These are phyloP conservation scores for Drosophila atripex DNA, from an alignment of 2,888 invertebrate species.

Conservation along the genomic window DNA sequence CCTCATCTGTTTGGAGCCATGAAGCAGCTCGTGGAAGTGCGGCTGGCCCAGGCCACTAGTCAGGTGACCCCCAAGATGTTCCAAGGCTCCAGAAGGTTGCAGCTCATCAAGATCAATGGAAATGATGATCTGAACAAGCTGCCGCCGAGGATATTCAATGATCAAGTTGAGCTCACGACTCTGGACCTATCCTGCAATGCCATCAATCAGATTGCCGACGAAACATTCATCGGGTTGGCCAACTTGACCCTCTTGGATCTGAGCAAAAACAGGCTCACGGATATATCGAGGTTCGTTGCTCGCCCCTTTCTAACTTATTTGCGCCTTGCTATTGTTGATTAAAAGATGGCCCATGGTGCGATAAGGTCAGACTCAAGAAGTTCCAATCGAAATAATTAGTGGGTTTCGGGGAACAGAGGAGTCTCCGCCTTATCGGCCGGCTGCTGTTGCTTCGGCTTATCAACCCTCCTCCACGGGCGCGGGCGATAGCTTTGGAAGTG, in stretches of 20 bases:
- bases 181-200: constrained; percentile 83
- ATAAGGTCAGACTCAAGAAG: constrained; percentile 23
- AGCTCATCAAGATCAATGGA: constrained; percentile 82
- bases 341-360: constrained; percentile 28
- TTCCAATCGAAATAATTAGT: constrained; percentile 33
- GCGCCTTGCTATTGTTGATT: constrained; percentile 29
- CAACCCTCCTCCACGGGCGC: constrained; percentile 12
- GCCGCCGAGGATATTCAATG: constrained; percentile 52
- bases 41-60: constrained; percentile 86
- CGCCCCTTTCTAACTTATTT: constrained; percentile 1
- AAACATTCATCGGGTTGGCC: constrained; percentile 82
- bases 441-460: constrained; percentile 22
- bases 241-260: constrained; percentile 86
- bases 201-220: constrained; percentile 13
- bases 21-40: constrained; percentile 86
- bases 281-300: constrained; percentile 85
- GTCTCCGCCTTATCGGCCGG: constrained; percentile 18
- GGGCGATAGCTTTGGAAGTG: constrained; percentile 16
- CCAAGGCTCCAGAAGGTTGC: constrained; percentile 87
- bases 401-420: constrained; percentile 9
- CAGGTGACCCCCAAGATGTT: constrained; percentile 85
- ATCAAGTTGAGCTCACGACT: constrained; percentile 45
- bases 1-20: constrained; percentile 85
- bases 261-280: constrained; percentile 86
- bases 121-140: constrained; percentile 45